These are phyloP conservation scores for Nesometra sesokonis DNA, from an alignment of 35 echinoderm and acorn worm genomes.

Conservation along the genomic window DNA sequence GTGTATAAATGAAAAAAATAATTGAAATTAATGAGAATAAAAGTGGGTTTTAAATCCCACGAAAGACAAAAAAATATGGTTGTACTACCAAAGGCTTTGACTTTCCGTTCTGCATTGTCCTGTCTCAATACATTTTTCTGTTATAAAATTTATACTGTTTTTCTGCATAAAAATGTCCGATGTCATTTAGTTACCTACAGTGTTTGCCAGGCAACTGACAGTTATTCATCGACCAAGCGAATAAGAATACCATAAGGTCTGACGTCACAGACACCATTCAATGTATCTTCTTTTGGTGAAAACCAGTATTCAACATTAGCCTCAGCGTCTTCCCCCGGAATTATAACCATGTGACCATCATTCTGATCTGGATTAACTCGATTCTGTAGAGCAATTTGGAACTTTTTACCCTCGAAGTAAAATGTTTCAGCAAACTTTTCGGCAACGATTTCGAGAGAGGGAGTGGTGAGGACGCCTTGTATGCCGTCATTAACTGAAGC, in stretches of 20 bases:
- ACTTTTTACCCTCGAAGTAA: background rate
- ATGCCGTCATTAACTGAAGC: background rate
- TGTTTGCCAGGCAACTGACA: no score
- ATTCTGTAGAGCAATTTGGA: constrained; percentile 13
- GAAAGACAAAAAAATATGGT: no score
- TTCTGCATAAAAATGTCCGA: no score
- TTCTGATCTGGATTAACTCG: background rate
- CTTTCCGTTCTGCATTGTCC: no score
- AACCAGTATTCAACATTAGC: background rate
- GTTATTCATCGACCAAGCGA: background rate
- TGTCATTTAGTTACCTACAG: no score
- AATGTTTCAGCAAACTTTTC: background rate
- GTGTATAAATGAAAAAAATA: no score
- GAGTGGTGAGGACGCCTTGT: background rate
- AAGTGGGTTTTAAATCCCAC: no score
- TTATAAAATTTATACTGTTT: no score
- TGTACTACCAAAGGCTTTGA: no score
- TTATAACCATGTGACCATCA: background rate
- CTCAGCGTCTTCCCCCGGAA: background rate
- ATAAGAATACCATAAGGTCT: constrained; percentile 14
- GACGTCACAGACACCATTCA: background rate
- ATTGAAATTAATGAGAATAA: no score
- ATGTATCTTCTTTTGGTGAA: background rate
- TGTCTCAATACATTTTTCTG: no score
- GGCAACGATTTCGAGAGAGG: constrained; percentile 2